A percentile compares a stretch with the other conserved stretches of the same genome.
Evolutionary conservation across 2,888 invertebrate species (phyloP).

Genomic region (Sinelater perroti): DNA sequence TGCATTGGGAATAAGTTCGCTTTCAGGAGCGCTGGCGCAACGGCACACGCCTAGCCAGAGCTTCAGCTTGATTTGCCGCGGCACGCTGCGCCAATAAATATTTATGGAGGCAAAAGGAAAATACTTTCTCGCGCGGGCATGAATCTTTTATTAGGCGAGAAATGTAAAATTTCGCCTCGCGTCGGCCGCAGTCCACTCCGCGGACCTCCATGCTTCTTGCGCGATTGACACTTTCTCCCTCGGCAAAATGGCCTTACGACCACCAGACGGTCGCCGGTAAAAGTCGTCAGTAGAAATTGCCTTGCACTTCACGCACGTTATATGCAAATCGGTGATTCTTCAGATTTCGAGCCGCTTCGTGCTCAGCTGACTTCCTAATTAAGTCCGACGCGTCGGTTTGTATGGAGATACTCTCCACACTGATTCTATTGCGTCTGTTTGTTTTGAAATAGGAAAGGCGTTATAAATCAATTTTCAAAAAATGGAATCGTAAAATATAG

Average conservation of each 20-base stretch:
- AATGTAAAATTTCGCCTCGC: constrained; percentile 29
- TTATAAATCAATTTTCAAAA: no score
- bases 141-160: constrained; percentile 22
- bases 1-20: no score
- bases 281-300: constrained; percentile 17
- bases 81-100: constrained; percentile 30
- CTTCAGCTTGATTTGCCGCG: constrained; percentile 23
- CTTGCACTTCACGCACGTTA: constrained; percentile 3
- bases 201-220: constrained; percentile 11
- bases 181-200: constrained; percentile 20
- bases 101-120: constrained; percentile 33
- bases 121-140: constrained; percentile 30
- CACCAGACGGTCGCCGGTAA: background rate
- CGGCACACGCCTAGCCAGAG: no score
- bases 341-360: no score
- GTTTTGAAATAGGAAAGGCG: no score
- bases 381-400: no score
- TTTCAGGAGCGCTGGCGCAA: no score
- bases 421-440: no score
- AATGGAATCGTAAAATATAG: no score
- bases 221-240: constrained; percentile 22
- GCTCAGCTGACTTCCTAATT: no score
- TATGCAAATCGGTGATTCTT: no score
- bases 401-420: no score
- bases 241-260: background rate